Base-by-base conservation (phyloP, 2,888 invertebrate species). In the Agrochola lota region DNA sequence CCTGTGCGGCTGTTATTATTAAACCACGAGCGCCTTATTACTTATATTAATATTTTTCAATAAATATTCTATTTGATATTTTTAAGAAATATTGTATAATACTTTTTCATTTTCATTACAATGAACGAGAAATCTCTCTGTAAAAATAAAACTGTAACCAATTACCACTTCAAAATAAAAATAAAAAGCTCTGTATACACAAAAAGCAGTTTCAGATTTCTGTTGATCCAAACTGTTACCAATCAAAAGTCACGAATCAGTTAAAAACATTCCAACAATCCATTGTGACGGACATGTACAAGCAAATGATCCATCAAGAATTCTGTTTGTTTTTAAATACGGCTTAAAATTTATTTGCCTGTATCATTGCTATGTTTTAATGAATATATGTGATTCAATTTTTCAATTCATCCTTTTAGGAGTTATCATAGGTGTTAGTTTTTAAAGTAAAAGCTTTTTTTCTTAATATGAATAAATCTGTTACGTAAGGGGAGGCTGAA, bases 141-240 rank as follows among this genome's bases (percentile, higher is more conserved):
- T 15, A 15, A 60, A 73, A 71, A 77, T 40, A 62, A 55, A 57
- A 8, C 59, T 52, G 26, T 35, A 66, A 66, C 52, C 23, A 64
- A 73, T 60, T 46, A 40, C 43, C n/a, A 23, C 40, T 55, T 60
- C 20, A 26, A 55, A 71, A 35, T 17, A 60, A 70, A 67, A 59
- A 49, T n/a, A 60, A 71, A 62, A n/a, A 26, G 30, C 4, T 20
- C 26, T 57, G 40, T 43, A 26, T 59, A 64, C 9, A 77, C 73
- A 69, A 66, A 78, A 63, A 72, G 6, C 46, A 49, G 77, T 86
- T 85, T 76, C 76, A 60, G 57, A 74, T 72, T 78, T 76, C 63
- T 87, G 84, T 86, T 85, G 81, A 79, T 81, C 8, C 77, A 86
- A 78, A 30, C 76, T 67, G 74, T 86, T 87, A 85, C 68, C 86